Base-by-base conservation (phyloP, 2,888 invertebrate genomes). In the Agapetus fuscipes region DNA sequence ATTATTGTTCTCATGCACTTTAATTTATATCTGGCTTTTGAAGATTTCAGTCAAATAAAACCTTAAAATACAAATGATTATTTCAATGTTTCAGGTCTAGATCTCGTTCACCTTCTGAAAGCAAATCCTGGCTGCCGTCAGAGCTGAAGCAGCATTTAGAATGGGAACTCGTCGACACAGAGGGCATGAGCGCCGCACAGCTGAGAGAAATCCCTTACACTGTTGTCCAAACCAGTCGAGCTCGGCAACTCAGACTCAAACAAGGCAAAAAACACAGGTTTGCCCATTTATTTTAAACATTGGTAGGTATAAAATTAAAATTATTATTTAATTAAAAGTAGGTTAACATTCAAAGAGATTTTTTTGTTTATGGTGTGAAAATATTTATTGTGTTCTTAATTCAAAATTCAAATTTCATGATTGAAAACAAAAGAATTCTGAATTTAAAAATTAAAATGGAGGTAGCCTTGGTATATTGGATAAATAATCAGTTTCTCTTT, bases 121-220 rank as follows among this genome's bases (percentile, higher is more conserved):
- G 66, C 46, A 83, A 83, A 58, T 74, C 79, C 52, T 80, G 82
- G 74, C 67, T 85, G 45, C 77, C 82, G 3, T 80, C 72, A 48
- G 87, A 87, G 60, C 60, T 88, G 48, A 84, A 84, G 55, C 84
- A 87, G 57, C 89, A 91, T 58, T 69, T 91, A 53, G 88, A 90
- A 59, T 91, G 86, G 61, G 83, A 85, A 56, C 71, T 90, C 55
- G 82, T 91, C 39, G 90, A 90, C 53, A 90, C 91, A 1, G 74
- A 82, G 14, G 90, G 90, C 42, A 89, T 93, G 87, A 83, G 81
- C 34, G 88, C 87, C 55, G 81, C 81, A 49, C 88, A 89, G 56
- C 71, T 89, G 16, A 76, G 84, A 46, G 88, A 89, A 63, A 89
- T 90, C 54, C 87, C 88, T 2, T 90, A 90, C 59, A 88, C 87